Evolutionary conservation across 2,113 vertebrate species (phyloP).

Genomic region (Lagopus muta): DNA sequence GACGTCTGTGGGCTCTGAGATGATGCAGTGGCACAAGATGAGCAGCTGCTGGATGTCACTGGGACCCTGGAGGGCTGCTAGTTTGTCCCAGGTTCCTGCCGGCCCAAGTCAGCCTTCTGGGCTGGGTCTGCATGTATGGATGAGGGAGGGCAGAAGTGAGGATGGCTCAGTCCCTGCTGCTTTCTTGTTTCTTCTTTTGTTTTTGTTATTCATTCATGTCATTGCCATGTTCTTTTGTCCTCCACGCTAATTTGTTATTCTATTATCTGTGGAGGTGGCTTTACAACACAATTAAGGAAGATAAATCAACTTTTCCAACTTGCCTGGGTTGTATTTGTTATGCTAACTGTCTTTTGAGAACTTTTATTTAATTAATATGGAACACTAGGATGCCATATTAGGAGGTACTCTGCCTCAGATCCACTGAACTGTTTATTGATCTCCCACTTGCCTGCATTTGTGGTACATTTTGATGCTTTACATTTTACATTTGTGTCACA

Average conservation of each 20-base stretch:
- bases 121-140: neutral
- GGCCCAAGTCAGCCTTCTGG: neutral
- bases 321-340: constrained; percentile 7
- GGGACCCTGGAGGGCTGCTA: neutral
- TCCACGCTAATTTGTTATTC: constrained; percentile 51
- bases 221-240: constrained; percentile 51
- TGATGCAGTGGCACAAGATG: fast-evolving
- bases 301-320: constrained; percentile 55
- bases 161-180: fast-evolving
- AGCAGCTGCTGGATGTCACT: neutral
- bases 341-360: constrained; percentile 28
- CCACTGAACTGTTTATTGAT: constrained; percentile 7
- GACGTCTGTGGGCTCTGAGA: neutral
- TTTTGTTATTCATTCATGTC: neutral
- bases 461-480: neutral
- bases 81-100: neutral
- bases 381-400: constrained; percentile 14
- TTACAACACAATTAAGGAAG: constrained; percentile 45
- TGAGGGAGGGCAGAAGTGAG: neutral
- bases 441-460: neutral
- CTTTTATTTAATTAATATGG: constrained; percentile 50
- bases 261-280: constrained; percentile 33
- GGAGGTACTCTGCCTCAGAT: neutral
- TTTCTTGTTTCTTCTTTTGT: neutral
- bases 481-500: neutral